These are phyloP conservation scores for Irena cyanogastra DNA, from an alignment of 2,113 vertebrate genomes.

Conservation along the genomic window DNA sequence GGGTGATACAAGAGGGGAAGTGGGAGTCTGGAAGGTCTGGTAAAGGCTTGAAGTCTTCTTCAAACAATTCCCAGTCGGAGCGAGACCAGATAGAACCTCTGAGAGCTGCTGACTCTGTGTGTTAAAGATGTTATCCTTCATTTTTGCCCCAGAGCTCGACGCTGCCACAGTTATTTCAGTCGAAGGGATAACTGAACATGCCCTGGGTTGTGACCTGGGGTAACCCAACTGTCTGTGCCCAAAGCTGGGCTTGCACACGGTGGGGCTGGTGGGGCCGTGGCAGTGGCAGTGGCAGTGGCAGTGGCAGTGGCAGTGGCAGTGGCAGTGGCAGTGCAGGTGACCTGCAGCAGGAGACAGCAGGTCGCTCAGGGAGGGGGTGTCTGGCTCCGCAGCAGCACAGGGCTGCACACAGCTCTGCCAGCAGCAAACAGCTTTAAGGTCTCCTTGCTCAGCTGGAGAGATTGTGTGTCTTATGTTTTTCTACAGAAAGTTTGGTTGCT, in stretches of 20 bases:
- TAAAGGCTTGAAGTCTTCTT: background rate
- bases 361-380: accelerated
- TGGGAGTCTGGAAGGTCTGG: background rate
- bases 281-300: background rate
- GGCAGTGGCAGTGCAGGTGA: background rate
- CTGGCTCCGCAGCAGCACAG: background rate
- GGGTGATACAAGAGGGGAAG: accelerated
- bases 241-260: background rate
- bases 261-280: background rate
- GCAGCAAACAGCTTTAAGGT: background rate
- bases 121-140: background rate
- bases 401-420: background rate
- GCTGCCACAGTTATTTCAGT: background rate
- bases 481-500: background rate
- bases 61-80: background rate
- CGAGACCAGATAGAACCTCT: background rate
- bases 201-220: background rate
- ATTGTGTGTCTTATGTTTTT: background rate
- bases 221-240: background rate
- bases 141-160: background rate
- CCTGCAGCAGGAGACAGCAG: background rate
- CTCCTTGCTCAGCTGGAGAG: background rate
- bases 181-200: accelerated
- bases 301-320: accelerated
- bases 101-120: accelerated